phyloP scores from a whole-genome alignment of 2,113 vertebrate species.

The Axis porcinus region DNA sequence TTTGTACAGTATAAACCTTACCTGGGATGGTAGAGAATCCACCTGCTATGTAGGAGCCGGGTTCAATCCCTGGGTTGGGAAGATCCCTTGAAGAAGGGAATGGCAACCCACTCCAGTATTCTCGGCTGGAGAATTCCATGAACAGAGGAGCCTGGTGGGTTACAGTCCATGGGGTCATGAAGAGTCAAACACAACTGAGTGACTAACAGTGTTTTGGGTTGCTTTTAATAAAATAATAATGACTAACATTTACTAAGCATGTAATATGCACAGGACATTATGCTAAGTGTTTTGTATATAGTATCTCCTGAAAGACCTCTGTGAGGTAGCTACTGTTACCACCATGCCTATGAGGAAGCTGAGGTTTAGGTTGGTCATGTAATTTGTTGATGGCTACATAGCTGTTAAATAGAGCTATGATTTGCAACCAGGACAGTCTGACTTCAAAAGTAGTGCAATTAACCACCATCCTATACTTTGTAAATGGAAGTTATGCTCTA shows the following conservation, averaged over 20 bases:
- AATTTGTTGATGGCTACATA: background rate
- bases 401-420: background rate
- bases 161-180: background rate
- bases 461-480: background rate
- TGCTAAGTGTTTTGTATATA: background rate
- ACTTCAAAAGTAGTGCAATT: background rate
- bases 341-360: background rate
- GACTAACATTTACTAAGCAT: background rate
- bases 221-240: conserved; percentile 13
- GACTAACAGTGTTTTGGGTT: background rate
- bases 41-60: fast-evolving
- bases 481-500: background rate
- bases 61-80: background rate
- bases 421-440: background rate
- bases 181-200: background rate
- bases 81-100: background rate
- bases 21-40: background rate
- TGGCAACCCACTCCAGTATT: background rate
- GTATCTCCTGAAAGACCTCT: background rate
- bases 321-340: background rate
- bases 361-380: background rate
- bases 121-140: background rate
- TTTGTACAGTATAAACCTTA: background rate
- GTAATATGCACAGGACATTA: background rate
- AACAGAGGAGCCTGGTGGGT: background rate